These are phyloP conservation scores for Rhinichthys osculus DNA, from an alignment of 2,797 vertebrate species.

Conservation along the genomic window DNA sequence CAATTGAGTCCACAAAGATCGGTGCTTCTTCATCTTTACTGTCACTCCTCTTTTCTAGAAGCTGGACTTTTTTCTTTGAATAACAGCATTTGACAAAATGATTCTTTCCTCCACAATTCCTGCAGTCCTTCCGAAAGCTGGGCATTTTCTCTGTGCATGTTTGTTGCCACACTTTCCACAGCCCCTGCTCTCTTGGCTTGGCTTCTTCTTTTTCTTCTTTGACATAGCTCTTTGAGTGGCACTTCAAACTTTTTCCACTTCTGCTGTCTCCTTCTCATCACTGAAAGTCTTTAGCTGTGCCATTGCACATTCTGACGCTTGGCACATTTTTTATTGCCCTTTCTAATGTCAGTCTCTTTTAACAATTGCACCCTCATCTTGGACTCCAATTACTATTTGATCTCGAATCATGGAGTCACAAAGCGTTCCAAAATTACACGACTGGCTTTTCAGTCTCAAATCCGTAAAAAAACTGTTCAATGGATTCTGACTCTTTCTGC, in stretches of 20 bases:
- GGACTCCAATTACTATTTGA: too few species aligned
- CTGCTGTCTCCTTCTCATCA: background rate
- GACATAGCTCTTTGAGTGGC: background rate
- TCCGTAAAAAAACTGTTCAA: too few species aligned
- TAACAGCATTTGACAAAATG: slow-evolving; percentile 23
- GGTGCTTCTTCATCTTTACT: background rate
- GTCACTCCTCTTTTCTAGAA: slow-evolving; percentile 29
- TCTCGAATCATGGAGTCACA: too few species aligned
- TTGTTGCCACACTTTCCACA: slow-evolving; percentile 21
- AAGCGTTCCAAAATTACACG: too few species aligned
- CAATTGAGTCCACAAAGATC: slow-evolving; percentile 15
- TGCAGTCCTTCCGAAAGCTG: slow-evolving; percentile 43
- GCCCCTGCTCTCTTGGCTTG: background rate
- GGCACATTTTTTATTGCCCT: slow-evolving; percentile 34
- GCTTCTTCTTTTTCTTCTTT: background rate
- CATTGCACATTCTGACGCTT: slow-evolving; percentile 23
- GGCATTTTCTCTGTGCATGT: slow-evolving; percentile 36
- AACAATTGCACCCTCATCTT: slow-evolving; percentile 15
- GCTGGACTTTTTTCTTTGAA: slow-evolving; percentile 38
- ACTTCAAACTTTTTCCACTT: background rate
- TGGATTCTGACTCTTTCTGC: too few species aligned
- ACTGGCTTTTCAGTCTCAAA: too few species aligned
- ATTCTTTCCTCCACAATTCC: slow-evolving; percentile 19
- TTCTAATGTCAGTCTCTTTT: slow-evolving; percentile 26
- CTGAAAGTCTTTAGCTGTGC: slow-evolving; percentile 6